Base-by-base conservation (phyloP, 2,797 vertebrate genomes). In the Pithecia hirsuta region DNA sequence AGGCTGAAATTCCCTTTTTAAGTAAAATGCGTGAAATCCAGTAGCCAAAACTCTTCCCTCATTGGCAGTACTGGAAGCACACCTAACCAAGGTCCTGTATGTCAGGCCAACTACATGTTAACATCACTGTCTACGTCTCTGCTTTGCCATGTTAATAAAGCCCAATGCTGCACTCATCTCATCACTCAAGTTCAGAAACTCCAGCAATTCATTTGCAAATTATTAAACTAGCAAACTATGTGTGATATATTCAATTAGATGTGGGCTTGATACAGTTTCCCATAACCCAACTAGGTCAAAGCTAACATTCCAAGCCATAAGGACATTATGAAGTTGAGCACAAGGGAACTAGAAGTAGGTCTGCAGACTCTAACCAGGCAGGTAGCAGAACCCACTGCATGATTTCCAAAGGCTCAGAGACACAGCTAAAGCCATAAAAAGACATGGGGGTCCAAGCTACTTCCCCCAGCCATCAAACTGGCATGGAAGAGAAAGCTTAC, bases 11-110 rank as follows among this genome's bases (percentile, higher is more conserved):
- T 80, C 26, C n/a, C n/a, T 72, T n/a, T 44, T 70, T 50, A 17
- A 61, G 64, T 67, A 96, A 90, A 94, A 96, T 48, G 52, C 11
- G 64, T 48, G n/a, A 93, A 50, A 41, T 46, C 48, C 50, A 83
- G 30, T 0, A 57, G 44, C 64, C 75, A 87, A 72, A 80, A 33
- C 33, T 67, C 79, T 89, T 52, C 82, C 9, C 80, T 82, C 50
- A 30, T 3, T 30, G 7, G 41, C 4, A 13, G 4, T 5, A 22
- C 17, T 59, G 78, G 59, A 26, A 59, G 17, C 15, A 55, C 15
- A 3, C 0, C 19, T n/a, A 75, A 70, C 33, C 82, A 55, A 84
- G 59, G 15, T 55, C 52, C 61, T 20, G 4, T 41, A 30, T 84
- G n/a, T 57, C 64, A 4, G 46, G n/a, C 52, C 36, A 48, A 41